phyloP scores from a whole-genome alignment of 2,888 invertebrate species.

The Schizotus pectinicornis region DNA sequence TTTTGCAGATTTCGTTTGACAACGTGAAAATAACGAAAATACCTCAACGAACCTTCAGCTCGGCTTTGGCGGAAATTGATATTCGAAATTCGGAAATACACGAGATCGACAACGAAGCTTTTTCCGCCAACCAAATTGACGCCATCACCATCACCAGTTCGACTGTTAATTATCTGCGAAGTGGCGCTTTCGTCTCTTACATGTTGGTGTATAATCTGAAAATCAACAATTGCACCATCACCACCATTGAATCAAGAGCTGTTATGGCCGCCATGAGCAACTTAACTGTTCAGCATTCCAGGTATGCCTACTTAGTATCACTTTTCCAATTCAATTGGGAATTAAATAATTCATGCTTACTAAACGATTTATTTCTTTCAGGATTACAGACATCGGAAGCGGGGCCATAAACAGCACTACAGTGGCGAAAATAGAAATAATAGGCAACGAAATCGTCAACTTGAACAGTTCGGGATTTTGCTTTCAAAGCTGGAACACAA shows the following conservation, averaged over 20 bases:
- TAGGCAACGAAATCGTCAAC: slow-evolving; percentile 66
- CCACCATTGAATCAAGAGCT: slow-evolving; percentile 64
- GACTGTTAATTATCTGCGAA: slow-evolving; percentile 65
- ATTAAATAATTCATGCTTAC: background rate
- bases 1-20: slow-evolving; percentile 69
- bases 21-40: slow-evolving; percentile 66
- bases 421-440: slow-evolving; percentile 66
- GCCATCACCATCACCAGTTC: slow-evolving; percentile 68
- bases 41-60: slow-evolving; percentile 68
- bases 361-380: slow-evolving; percentile 55
- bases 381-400: slow-evolving; percentile 66
- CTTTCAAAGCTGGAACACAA: slow-evolving; percentile 70
- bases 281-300: slow-evolving; percentile 69
- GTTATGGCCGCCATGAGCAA: slow-evolving; percentile 69
- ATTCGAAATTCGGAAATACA: slow-evolving; percentile 64
- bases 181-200: slow-evolving; percentile 67
- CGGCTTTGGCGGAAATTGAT: slow-evolving; percentile 67
- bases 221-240: slow-evolving; percentile 66
- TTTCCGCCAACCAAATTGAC: slow-evolving; percentile 70
- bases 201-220: slow-evolving; percentile 68
- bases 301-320: slow-evolving; percentile 58
- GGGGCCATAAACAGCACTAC: slow-evolving; percentile 69
- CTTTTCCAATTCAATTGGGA: background rate
- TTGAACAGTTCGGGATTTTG: slow-evolving; percentile 67
- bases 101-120: slow-evolving; percentile 67